Evolutionary conservation across 2,797 vertebrate species (phyloP).

Genomic region (Scleropages formosus): DNA sequence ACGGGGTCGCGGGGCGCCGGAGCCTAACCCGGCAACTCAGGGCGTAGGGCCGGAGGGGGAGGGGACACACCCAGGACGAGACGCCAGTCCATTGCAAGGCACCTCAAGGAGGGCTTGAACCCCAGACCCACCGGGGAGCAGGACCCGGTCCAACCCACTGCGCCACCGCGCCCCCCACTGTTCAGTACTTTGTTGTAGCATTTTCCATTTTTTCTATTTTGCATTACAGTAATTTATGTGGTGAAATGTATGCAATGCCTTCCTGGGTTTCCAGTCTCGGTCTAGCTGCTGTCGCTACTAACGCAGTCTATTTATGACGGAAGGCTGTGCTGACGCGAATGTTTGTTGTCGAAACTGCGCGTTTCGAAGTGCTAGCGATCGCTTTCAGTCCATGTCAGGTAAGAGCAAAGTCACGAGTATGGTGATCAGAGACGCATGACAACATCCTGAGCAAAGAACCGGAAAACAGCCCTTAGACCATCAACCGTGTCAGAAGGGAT

Average conservation of each 20-base stretch:
- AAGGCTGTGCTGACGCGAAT: slow-evolving; percentile 28
- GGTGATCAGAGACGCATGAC: slow-evolving; percentile 1
- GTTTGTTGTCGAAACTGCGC: slow-evolving; percentile 4
- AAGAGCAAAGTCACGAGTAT: slow-evolving; percentile 25
- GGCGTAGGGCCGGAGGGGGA: too few species aligned
- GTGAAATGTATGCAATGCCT: neutral
- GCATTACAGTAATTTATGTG: neutral
- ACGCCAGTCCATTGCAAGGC: too few species aligned
- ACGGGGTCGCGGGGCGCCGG: too few species aligned
- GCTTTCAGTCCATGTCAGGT: neutral
- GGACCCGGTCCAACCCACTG: too few species aligned
- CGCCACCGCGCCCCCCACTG: too few species aligned
- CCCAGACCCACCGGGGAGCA: too few species aligned
- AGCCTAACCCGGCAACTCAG: too few species aligned
- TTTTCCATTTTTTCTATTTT: neutral
- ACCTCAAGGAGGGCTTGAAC: too few species aligned
- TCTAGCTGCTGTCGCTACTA: neutral
- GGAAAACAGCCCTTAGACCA: neutral
- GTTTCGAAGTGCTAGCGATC: neutral
- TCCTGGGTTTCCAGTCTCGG: too few species aligned
- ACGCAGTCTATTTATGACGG: neutral
- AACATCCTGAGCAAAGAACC: neutral
- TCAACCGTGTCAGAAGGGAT: neutral
- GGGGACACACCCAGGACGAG: too few species aligned
- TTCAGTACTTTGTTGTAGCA: too few species aligned